Conservation (phyloP, 1,140 invertebrate species). For the Homalodisca vitripennis region DNA sequence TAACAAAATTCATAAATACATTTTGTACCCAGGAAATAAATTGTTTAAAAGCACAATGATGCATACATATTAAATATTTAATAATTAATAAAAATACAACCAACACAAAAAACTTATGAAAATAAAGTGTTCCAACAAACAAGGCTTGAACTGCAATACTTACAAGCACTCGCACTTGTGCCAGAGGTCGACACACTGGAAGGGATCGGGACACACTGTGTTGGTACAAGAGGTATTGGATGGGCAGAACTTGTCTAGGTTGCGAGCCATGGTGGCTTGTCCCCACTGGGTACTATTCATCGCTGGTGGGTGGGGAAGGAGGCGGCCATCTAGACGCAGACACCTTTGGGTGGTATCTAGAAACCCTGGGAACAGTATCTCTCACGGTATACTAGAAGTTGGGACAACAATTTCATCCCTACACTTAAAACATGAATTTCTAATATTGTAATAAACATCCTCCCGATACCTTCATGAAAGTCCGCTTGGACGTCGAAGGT, state of each 20-base stretch:
- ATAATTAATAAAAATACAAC: no score
- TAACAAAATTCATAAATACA: no score
- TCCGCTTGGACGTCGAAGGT: slow-evolving; percentile 93
- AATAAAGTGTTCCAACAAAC: no score
- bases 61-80: no score
- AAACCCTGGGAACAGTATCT: slow-evolving; percentile 57
- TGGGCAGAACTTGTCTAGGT: slow-evolving; percentile 84
- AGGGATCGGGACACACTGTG: slow-evolving; percentile 84
- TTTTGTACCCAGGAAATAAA: no score
- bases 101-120: no score
- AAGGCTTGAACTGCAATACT: no score
- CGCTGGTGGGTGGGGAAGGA: slow-evolving; percentile 85
- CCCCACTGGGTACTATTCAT: slow-evolving; percentile 96
- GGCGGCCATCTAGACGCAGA: slow-evolving; percentile 87
- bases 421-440: not conserved
- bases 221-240: slow-evolving; percentile 92
- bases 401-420: no score
- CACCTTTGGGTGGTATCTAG: slow-evolving; percentile 78
- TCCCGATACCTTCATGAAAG: slow-evolving; percentile 77
- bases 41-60: no score
- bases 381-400: not conserved
- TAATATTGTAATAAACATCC: not conserved
- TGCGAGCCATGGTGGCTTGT: slow-evolving; percentile 85
- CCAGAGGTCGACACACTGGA: slow-evolving; percentile 94
- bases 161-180: slow-evolving; percentile 96